Evolutionary conservation across 2,888 invertebrate species (phyloP).

Genomic region (Eupeodes latifasciatus): DNA sequence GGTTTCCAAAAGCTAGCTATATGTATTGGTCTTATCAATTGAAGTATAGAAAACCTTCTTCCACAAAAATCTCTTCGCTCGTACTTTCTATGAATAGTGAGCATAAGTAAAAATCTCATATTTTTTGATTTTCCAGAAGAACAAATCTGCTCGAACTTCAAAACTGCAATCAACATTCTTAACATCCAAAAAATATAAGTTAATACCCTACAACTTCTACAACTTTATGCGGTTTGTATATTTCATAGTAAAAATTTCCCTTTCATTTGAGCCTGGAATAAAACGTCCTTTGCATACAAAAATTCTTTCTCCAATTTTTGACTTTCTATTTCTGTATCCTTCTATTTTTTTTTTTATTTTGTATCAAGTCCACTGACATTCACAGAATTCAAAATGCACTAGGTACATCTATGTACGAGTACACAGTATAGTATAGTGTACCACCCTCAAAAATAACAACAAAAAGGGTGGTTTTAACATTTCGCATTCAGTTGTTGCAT

Average conservation of each 20-base stretch:
- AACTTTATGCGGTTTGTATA: constrained; percentile 35
- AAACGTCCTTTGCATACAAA: constrained; percentile 82
- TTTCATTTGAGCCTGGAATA: constrained; percentile 74
- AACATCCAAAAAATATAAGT: constrained; percentile 46
- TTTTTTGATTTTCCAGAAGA: too few relatives aligned
- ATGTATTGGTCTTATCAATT: neutral
- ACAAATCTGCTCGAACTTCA: neutral
- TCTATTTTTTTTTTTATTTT: constrained; percentile 28
- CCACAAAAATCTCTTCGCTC: too few relatives aligned
- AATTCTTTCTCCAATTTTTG: constrained; percentile 64
- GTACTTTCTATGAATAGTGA: too few relatives aligned
- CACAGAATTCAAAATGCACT: constrained; percentile 71
- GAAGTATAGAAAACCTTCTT: too few relatives aligned
- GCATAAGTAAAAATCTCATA: too few relatives aligned
- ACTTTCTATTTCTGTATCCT: constrained; percentile 14
- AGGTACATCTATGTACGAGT: neutral
- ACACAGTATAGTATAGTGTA: neutral
- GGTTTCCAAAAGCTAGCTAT: too few relatives aligned
- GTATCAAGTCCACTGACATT: constrained; percentile 68
- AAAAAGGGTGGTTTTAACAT: constrained; percentile 74
- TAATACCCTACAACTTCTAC: constrained; percentile 2
- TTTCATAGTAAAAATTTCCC: constrained; percentile 68
- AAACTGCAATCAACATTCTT: constrained; percentile 1
- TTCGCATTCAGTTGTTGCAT: constrained; percentile 76
- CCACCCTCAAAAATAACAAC: constrained; percentile 33